Evolutionary conservation across 2,888 invertebrate genomes (phyloP).

Genomic region (Cantharis lateralis): DNA sequence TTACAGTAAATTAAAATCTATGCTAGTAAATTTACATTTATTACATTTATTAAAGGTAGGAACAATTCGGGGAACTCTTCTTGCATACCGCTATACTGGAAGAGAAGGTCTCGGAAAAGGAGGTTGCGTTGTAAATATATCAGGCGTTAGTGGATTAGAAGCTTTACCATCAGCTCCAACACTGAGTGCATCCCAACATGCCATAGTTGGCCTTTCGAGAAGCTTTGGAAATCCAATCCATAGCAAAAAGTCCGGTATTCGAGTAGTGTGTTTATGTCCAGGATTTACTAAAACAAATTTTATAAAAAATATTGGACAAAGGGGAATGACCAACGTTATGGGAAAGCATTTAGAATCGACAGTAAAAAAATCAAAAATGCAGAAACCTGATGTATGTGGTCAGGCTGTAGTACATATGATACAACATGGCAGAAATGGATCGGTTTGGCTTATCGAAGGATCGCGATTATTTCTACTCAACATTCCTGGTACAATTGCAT

Average conservation of each 20-base stretch:
- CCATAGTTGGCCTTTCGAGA: slow-evolving; percentile 48
- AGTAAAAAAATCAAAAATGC: slow-evolving; percentile 38
- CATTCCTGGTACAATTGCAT: slow-evolving; percentile 39
- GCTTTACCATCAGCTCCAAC: slow-evolving; percentile 56
- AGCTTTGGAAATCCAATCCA: slow-evolving; percentile 49
- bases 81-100: slow-evolving; percentile 54
- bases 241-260: slow-evolving; percentile 46
- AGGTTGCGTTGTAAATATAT: slow-evolving; percentile 60
- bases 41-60: slow-evolving; percentile 48
- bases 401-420: slow-evolving; percentile 47
- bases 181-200: slow-evolving; percentile 55
- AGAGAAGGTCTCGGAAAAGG: slow-evolving; percentile 54
- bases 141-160: slow-evolving; percentile 57
- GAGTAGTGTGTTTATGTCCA: slow-evolving; percentile 52
- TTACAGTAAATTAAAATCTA: neutral
- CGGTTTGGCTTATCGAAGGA: slow-evolving; percentile 52
- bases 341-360: slow-evolving; percentile 36
- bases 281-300: slow-evolving; percentile 51
- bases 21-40: neutral
- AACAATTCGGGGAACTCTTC: slow-evolving; percentile 49
- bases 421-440: slow-evolving; percentile 45
- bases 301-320: slow-evolving; percentile 41
- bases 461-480: slow-evolving; percentile 42
- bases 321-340: slow-evolving; percentile 39
- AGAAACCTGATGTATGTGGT: slow-evolving; percentile 47